Conservation (phyloP, 1,140 invertebrate genomes). For the Drosophila nigrodunni region DNA sequence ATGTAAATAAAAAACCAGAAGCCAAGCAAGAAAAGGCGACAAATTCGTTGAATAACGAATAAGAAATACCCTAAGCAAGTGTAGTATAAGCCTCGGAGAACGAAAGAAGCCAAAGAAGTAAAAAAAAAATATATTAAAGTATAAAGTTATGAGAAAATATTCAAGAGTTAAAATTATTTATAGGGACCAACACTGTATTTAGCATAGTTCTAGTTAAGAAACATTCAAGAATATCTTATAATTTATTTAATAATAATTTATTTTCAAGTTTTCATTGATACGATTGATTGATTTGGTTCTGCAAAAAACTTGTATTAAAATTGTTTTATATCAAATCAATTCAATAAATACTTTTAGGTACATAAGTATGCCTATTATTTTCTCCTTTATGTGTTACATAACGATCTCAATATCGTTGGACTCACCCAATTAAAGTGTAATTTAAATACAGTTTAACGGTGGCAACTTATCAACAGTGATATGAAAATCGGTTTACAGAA, state of each 20-base stretch:
- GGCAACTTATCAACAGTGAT: slow-evolving; percentile 43
- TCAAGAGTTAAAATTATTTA: no score
- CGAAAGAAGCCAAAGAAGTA: background rate
- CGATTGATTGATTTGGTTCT: no score
- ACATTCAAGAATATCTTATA: no score
- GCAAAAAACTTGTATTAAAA: no score
- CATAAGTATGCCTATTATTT: background rate
- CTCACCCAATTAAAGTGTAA: background rate
- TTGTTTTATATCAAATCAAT: background rate
- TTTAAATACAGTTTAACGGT: slow-evolving; percentile 4
- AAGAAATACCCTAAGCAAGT: background rate
- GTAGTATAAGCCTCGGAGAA: background rate
- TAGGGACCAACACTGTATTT: no score
- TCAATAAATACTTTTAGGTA: background rate
- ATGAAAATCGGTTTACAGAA: slow-evolving; percentile 58
- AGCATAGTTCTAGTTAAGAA: no score
- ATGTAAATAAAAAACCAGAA: slow-evolving; percentile 68
- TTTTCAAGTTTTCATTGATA: no score
- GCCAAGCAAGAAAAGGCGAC: slow-evolving; percentile 1
- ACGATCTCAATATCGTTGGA: background rate
- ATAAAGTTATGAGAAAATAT: no score
- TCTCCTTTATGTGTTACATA: background rate
- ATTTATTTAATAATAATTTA: no score
- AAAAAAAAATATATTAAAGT: no score
- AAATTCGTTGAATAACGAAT: slow-evolving; percentile 6